These are phyloP conservation scores for Diadromus collaris DNA, from an alignment of 2,888 invertebrate species.

Conservation along the genomic window DNA sequence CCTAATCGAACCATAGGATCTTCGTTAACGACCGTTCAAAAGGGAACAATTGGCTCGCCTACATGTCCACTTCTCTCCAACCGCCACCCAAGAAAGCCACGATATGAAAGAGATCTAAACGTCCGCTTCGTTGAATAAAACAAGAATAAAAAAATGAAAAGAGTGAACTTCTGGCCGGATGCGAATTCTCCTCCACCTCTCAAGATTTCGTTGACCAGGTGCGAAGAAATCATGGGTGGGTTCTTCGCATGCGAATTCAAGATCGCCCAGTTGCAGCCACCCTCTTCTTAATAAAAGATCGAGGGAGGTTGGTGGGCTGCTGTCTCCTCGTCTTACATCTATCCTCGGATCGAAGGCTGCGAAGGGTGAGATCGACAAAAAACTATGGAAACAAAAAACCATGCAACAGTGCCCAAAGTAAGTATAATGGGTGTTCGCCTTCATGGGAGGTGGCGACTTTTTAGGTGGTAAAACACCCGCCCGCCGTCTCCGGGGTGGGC, in stretches of 20 bases:
- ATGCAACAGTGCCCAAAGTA: slow-evolving; percentile 28
- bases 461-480: slow-evolving; percentile 18
- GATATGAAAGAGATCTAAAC: slow-evolving; percentile 75
- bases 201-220: slow-evolving; percentile 55
- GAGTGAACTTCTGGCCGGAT: slow-evolving; percentile 56
- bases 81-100: slow-evolving; percentile 53
- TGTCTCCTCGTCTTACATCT: slow-evolving; percentile 20
- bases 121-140: slow-evolving; percentile 35
- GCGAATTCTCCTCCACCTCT: slow-evolving; percentile 47
- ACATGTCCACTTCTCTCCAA: slow-evolving; percentile 17
- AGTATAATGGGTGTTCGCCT: slow-evolving; percentile 49
- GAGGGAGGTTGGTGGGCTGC: slow-evolving; percentile 26
- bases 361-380: slow-evolving; percentile 19
- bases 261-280: slow-evolving; percentile 38
- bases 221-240: slow-evolving; percentile 49
- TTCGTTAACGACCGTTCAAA: slow-evolving; percentile 21
- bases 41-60: slow-evolving; percentile 21
- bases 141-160: slow-evolving; percentile 22
- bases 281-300: slow-evolving; percentile 31
- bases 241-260: slow-evolving; percentile 42
- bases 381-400: slow-evolving; percentile 23
- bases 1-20: slow-evolving; percentile 17
- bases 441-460: slow-evolving; percentile 49
- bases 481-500: not conserved
- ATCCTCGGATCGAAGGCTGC: slow-evolving; percentile 29